These are phyloP conservation scores for Lymantria monacha DNA, from an alignment of 2,888 invertebrate species.

Conservation along the genomic window DNA sequence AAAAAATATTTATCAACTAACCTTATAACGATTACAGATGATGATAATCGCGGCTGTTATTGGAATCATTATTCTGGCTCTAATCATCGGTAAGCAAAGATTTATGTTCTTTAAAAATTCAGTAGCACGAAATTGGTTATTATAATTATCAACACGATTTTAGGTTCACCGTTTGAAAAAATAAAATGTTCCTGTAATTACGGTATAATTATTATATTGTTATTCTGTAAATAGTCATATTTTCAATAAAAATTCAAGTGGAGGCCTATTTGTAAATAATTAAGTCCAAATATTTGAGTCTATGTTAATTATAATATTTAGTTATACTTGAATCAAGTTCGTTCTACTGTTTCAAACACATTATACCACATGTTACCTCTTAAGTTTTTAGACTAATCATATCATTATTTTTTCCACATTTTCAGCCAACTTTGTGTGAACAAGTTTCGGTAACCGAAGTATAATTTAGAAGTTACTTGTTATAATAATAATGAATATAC, in stretches of 20 bases:
- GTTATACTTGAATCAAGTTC: conserved; percentile 1
- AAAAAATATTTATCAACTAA: background rate
- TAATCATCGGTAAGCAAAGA: conserved; percentile 91
- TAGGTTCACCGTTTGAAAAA: background rate
- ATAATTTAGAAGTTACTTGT: conserved; percentile 72
- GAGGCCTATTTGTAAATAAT: too few species aligned
- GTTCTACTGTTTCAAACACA: background rate
- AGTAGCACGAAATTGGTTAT: conserved; percentile 5
- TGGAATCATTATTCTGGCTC: conserved; percentile 90
- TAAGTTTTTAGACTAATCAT: conserved; percentile 66
- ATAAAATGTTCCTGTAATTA: background rate
- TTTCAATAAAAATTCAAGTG: too few species aligned
- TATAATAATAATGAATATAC: conserved; percentile 57
- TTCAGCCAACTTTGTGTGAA: conserved; percentile 82
- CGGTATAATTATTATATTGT: too few species aligned
- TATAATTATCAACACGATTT: background rate
- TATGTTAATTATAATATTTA: too few species aligned
- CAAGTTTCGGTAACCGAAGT: conserved; percentile 75
- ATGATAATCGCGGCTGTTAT: conserved; percentile 96
- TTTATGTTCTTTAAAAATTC: background rate
- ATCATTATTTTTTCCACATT: conserved; percentile 69
- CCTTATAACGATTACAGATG: conserved; percentile 82
- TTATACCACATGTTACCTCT: conserved; percentile 28
- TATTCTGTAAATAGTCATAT: too few species aligned
- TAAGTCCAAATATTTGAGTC: too few species aligned